A percentile compares a stretch with the other conserved stretches of the same genome.
These are phyloP conservation scores for Cordilura impudica DNA, from an alignment of 2,888 invertebrate genomes.

Conservation along the genomic window DNA sequence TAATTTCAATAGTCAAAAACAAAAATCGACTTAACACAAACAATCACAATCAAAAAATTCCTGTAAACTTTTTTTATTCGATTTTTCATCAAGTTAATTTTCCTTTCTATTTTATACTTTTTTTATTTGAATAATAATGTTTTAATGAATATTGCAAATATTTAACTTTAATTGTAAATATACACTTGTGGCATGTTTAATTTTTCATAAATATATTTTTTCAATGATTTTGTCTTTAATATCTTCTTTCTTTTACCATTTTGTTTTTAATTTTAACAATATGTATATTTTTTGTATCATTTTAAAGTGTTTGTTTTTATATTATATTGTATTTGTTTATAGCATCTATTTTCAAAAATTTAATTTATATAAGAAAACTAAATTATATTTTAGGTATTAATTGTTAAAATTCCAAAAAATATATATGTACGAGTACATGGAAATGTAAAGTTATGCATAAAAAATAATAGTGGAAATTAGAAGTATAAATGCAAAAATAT, in stretches of 20 bases:
- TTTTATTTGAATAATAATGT: neutral
- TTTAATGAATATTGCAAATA: constrained; percentile 34
- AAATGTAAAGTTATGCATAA: constrained; percentile 19
- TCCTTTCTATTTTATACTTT: neutral
- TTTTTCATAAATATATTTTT: constrained; percentile 18
- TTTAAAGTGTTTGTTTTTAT: neutral
- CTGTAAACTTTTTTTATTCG: constrained; percentile 51
- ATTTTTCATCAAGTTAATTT: constrained; percentile 8
- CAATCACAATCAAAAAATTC: constrained; percentile 60
- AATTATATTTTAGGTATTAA: constrained; percentile 19
- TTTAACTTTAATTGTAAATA: constrained; percentile 31
- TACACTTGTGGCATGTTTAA: constrained; percentile 27
- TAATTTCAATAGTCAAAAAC: constrained; percentile 26
- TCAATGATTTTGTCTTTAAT: constrained; percentile 4
- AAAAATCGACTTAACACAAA: constrained; percentile 39
- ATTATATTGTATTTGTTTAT: neutral
- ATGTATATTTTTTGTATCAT: neutral
- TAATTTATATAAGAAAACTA: neutral
- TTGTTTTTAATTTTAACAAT: constrained; percentile 27
- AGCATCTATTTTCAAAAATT: constrained; percentile 2
- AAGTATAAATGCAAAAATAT: no score
- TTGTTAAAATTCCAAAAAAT: constrained; percentile 11
- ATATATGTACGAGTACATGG: neutral
- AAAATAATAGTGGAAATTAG: no score
- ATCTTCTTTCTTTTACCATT: constrained; percentile 10